These are phyloP conservation scores for Hemicordylus capensis DNA, from an alignment of 2,113 vertebrate genomes.

Conservation along the genomic window DNA sequence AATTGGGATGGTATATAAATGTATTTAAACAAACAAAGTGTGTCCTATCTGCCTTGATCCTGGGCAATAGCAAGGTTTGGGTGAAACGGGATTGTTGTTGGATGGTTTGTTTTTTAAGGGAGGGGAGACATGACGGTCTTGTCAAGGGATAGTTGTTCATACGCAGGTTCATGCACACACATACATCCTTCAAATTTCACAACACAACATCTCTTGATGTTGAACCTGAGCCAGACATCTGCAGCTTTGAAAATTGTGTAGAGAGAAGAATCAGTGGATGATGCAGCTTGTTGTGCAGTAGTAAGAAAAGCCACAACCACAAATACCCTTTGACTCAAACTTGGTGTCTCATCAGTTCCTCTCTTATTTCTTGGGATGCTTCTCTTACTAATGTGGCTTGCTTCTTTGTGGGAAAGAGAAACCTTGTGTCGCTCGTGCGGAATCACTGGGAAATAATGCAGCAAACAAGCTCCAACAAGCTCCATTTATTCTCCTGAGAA, in stretches of 20 bases:
- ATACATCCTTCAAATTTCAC: background rate
- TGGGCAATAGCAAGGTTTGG: background rate
- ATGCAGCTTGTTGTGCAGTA: no score
- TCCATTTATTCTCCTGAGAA: conserved; percentile 5
- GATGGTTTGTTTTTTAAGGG: no score
- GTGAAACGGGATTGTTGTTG: background rate
- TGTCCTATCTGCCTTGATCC: background rate
- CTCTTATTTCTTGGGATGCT: background rate
- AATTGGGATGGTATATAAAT: no score
- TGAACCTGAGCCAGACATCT: no score
- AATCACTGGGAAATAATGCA: background rate
- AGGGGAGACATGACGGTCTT: no score
- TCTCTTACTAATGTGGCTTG: background rate
- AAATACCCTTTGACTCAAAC: background rate
- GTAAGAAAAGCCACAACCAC: background rate
- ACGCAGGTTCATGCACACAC: background rate
- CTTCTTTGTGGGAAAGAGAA: background rate
- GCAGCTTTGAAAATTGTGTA: background rate
- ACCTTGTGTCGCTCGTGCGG: background rate
- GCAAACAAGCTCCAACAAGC: background rate
- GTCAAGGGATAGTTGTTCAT: no score
- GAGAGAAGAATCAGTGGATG: background rate
- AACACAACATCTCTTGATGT: no score
- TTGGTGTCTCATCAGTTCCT: background rate
- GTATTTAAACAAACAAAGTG: no score